Evolutionary conservation across 1,140 invertebrate species (phyloP).

Genomic region (Tetramorium alpestre): DNA sequence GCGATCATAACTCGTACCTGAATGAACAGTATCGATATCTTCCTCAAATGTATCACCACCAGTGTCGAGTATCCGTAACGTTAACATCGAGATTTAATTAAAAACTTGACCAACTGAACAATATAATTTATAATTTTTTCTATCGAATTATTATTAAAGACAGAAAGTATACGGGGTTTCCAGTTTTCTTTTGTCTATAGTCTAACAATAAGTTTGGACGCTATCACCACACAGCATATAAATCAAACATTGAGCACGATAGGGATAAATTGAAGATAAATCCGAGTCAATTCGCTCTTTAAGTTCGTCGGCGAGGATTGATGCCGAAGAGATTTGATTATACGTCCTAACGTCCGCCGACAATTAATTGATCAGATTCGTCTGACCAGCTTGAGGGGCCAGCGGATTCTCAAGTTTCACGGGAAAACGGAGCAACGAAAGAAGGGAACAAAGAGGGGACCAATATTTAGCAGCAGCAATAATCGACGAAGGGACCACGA

Average conservation of each 20-base stretch:
- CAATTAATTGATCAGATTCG: conserved; percentile 46
- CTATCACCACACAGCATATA: background rate
- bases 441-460: conserved; percentile 29
- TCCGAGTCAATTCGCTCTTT: background rate
- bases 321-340: conserved; percentile 27
- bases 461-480: conserved; percentile 51
- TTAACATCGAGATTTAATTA: background rate
- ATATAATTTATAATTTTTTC: background rate
- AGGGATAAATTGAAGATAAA: background rate
- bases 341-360: background rate
- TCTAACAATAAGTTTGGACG: background rate
- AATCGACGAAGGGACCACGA: conserved; percentile 54
- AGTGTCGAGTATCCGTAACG: background rate
- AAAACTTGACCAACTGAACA: background rate
- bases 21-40: background rate
- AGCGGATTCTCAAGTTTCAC: conserved; percentile 15
- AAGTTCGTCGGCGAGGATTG: background rate
- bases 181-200: background rate
- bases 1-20: background rate
- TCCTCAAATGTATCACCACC: background rate
- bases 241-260: background rate
- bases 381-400: conserved; percentile 14
- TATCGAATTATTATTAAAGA: background rate
- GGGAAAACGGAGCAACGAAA: conserved; percentile 31
- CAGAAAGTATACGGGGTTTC: background rate